Evolutionary conservation across 2,888 invertebrate species (phyloP), one percentile per base, ranked within the genome.

Genomic region (Norana najaformis): DNA sequence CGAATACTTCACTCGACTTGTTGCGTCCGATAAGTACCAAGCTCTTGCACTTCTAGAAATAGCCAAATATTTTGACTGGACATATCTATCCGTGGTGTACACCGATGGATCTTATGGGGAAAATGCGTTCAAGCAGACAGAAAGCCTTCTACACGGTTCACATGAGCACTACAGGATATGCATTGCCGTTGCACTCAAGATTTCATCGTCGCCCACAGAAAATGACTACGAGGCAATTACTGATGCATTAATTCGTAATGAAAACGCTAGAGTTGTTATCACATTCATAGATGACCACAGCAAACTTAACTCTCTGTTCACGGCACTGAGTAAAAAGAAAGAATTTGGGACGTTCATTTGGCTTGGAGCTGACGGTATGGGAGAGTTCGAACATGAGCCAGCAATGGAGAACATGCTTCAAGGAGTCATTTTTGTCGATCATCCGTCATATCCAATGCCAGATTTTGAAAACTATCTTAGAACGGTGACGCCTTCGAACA

Each of bases 31-130:
- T 89, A 88, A 91, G 20, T 92, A 93, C 90, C 93, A 93, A 90
- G 93, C 92, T 2, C 91, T 92, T 69, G 93, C 92, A 16, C 92
- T 94, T 69, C 91, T 92, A 1, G 92, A 92, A n/a, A 82, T 94
- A 8, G 88, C 93, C n/a, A 90, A 90, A 2, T 90, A 92, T 88
- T 93, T 94, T 90, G 96, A 96, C 94, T 97, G 97, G 97, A 97
- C 96, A 20, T 97, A 97, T 94, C 96, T 97, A 89, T 96, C 97
- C 88, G 96, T 96, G 34, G 96, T 97, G 89, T 96, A 97, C 94
- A 96, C 96, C 2, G 96, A 97, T 93, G 97, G 97, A 18, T 91
- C 92, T 18, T 94, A 93, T 89, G 93, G 93, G 0, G 91, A 92
- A n/a, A 92, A 93, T 47, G 93, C 92, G 6, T 92, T 92, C 38